phyloP scores from a whole-genome alignment of 2,797 vertebrate species.

The Australoheros facetus region DNA sequence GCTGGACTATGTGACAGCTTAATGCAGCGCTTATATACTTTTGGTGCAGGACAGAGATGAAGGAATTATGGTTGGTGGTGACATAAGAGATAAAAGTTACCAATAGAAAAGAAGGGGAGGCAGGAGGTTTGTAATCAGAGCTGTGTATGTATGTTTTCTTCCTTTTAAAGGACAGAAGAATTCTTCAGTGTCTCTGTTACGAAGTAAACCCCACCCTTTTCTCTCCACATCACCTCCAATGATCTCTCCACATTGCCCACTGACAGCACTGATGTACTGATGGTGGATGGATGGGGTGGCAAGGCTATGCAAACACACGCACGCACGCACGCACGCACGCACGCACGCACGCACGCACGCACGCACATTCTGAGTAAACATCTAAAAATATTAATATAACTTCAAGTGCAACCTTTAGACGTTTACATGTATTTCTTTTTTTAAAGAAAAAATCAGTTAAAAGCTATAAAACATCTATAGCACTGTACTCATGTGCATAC shows the following conservation, averaged over 20 bases:
- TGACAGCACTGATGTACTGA: constrained; percentile 28
- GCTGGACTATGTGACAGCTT: constrained; percentile 22
- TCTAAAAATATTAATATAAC: neutral
- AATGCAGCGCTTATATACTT: constrained; percentile 62
- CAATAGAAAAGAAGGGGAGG: constrained; percentile 33
- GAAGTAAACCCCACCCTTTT: constrained; percentile 25
- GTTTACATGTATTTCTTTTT: no score
- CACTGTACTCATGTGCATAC: neutral
- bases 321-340: neutral
- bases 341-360: neutral
- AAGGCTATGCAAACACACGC: neutral
- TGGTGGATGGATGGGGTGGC: neutral
- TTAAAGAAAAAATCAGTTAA: no score
- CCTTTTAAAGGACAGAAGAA: constrained; percentile 66
- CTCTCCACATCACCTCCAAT: neutral
- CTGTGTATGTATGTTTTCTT: constrained; percentile 43
- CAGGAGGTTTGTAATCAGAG: constrained; percentile 47
- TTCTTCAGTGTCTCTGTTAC: constrained; percentile 13
- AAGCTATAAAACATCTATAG: neutral
- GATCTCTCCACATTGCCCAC: constrained; percentile 36
- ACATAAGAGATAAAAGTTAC: constrained; percentile 20
- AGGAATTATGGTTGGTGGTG: constrained; percentile 10
- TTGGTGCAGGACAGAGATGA: constrained; percentile 41
- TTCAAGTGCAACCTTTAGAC: no score
- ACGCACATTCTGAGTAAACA: neutral